Base-by-base conservation (phyloP, 2,797 vertebrate genomes). In the Caiman crocodilus region DNA sequence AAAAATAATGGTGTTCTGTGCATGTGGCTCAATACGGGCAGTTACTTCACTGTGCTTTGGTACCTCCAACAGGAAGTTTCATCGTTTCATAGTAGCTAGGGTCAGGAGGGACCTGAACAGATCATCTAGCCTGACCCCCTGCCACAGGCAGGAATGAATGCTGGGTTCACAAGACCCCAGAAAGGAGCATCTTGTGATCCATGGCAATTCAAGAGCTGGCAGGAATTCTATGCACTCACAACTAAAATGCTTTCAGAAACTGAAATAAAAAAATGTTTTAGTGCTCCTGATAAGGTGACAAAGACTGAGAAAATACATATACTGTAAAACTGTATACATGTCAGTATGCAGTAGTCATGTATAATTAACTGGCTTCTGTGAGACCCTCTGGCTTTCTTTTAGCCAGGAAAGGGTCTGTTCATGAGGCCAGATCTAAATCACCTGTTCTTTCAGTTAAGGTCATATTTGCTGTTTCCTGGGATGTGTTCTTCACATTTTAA, bases 221-320 rank as follows among this genome's bases (percentile, higher is more conserved):
- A 89, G 73, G 79, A 76, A 88, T 84, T 73, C 7, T 11, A 5
- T 1, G 18, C 58, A 42, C 17, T 95, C 60, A 76, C 89, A 90
- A 84, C 71, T 57, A 50, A 50, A 93, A 58, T 50, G 13, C 59
- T 94, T 91, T 95, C 84, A 82, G 87, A 95, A 96, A 96, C 67
- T 93, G 76, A 79, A 93, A 94, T 89, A 93, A 89, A 30, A 35
- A 94, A 91, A 89, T 89, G 94, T 89, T 7, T 55, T 1, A 0
- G 5, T 88, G 76, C 86, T 96, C 12, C 88, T 96, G 93, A 95
- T 9, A 0, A 57, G 94, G 92, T 87, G 95, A 95, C 79, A 71
- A 65, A 94, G 80, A 5, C 86, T 90, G 90, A 93, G 91, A 94
- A 86, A 86, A 87, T 73, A 86, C 90, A 87, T 79, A 85, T 86